Percentiles rank a stretch among this genome's conserved stretches.
phyloP scores from a whole-genome alignment of 2,888 invertebrate genomes.

The Cynaeus angustus region DNA sequence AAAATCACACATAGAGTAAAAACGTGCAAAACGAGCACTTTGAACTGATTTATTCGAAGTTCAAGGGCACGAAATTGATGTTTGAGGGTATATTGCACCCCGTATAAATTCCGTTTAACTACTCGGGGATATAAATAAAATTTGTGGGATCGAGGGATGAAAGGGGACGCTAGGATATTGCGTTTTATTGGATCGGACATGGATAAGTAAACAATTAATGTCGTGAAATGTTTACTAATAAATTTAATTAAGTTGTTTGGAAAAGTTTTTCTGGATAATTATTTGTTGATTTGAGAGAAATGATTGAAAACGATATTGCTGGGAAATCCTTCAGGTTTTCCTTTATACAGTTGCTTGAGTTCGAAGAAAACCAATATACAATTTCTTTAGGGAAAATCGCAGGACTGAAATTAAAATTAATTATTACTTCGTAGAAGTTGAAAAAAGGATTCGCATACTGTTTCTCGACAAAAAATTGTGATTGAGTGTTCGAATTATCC shows the following conservation, averaged over 20 bases:
- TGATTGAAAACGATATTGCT: constrained; percentile 27
- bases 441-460: too few species aligned
- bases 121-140: constrained; percentile 36
- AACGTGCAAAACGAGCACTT: not conserved
- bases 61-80: constrained; percentile 21
- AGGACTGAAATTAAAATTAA: too few species aligned
- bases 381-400: constrained; percentile 1
- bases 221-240: not conserved
- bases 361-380: constrained; percentile 1
- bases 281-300: not conserved
- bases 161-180: constrained; percentile 5
- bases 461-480: not conserved
- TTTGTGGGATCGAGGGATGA: constrained; percentile 26
- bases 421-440: too few species aligned
- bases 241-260: constrained; percentile 19
- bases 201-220: not conserved
- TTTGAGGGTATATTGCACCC: constrained; percentile 25
- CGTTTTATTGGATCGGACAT: not conserved
- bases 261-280: not conserved
- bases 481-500: not conserved
- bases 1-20: constrained; percentile 38
- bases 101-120: constrained; percentile 36
- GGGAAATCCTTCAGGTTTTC: constrained; percentile 35
- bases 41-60: constrained; percentile 29
- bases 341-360: constrained; percentile 2